These are phyloP conservation scores for Tortrix viridana DNA, from an alignment of 2,888 invertebrate genomes.

Conservation along the genomic window DNA sequence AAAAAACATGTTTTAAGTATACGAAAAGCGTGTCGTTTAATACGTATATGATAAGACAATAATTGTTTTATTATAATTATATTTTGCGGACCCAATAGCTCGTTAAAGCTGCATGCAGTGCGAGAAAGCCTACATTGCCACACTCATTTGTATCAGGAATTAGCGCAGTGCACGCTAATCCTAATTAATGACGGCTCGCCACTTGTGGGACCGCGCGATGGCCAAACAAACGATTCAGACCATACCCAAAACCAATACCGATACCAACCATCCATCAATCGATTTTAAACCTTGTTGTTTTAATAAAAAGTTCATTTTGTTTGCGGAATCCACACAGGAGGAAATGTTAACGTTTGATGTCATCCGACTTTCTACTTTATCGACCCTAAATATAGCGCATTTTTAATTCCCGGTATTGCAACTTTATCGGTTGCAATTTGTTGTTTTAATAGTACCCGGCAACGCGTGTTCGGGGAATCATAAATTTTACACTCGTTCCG, in stretches of 20 bases:
- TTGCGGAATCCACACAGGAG: background rate
- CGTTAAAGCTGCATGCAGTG: constrained; percentile 12
- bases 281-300: background rate
- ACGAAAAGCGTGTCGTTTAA: background rate
- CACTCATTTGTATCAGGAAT: constrained; percentile 37
- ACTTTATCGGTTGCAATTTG: constrained; percentile 31
- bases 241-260: background rate
- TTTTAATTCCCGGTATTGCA: constrained; percentile 3
- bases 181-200: constrained; percentile 40
- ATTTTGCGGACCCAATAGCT: background rate
- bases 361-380: constrained; percentile 2
- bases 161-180: constrained; percentile 39
- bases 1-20: too few relatives aligned
- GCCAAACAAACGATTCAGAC: constrained; percentile 30
- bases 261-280: constrained; percentile 3
- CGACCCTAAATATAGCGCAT: background rate
- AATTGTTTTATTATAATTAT: background rate
- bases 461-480: constrained; percentile 24
- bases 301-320: constrained; percentile 3
- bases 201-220: constrained; percentile 35
- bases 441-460: constrained; percentile 28
- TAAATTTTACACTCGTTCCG: constrained; percentile 19
- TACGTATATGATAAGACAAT: background rate
- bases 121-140: constrained; percentile 13
- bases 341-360: background rate